Base-by-base conservation (phyloP, 2,888 invertebrate species). In the Aleiodes testaceus region DNA sequence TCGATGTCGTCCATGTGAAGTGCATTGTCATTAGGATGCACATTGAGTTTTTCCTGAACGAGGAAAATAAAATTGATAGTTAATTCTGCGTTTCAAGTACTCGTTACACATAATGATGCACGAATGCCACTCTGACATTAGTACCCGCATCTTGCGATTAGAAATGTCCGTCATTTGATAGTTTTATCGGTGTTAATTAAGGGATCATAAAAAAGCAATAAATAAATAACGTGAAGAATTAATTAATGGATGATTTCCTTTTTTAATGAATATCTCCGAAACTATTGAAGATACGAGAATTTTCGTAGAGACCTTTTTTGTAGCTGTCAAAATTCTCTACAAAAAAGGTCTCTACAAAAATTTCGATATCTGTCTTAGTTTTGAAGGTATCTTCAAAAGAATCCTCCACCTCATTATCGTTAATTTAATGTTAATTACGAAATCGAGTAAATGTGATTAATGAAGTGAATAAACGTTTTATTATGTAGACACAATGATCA, bases 1-100 rank as follows among this genome's bases (percentile, higher is more conserved):
- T 20, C 42, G 18, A 45, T 61, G 2, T 63, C 61, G 22, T 49
- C 47, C 63, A 36, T 36, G 6, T 11, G 36, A 36, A 36, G 63
- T 26, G 61, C 20, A 44, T 11, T 36, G 9, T 61, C 66, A 72
- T 71, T 73, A 71, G 69, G 68, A 59, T 75, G 59, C 59, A 59
- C 69, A 72, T 47, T 53, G 45, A 61, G 50, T 65, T 26, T 45
- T 44, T 55, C 47, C 45, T 2, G 69, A 22, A 65, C 66, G 44
- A 69, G 53, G 69, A 71, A 74, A 72, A 68, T 66, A 61, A 66
- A 11, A 49, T 59, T 65, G 18, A 9, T 16, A 45, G 44, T 20
- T 47, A 11, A 14, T 16, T 12, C 49, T 67, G 36, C 67, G 65
- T 50, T 30, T 22, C 64, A 67, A 67, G 55, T 50, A 26, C 18